Evolutionary conservation across 2,888 invertebrate species (phyloP).

Genomic region (Aporophyla lueneburgensis): DNA sequence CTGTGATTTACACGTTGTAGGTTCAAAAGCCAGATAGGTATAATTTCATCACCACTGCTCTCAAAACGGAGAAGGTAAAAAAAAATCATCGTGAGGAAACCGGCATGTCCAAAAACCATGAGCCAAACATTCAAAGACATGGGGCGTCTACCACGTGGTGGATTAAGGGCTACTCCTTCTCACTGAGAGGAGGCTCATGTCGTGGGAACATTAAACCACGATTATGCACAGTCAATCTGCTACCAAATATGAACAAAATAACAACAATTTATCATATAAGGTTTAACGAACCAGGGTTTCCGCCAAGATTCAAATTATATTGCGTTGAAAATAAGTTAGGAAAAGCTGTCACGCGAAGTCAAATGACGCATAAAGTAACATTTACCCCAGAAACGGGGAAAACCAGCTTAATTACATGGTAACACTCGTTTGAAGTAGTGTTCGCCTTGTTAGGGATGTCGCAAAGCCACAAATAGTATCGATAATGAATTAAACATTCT

Average conservation of each 20-base stretch:
- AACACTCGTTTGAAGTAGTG: slow-evolving; percentile 38
- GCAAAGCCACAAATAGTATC: slow-evolving; percentile 11
- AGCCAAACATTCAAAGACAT: too few relatives aligned
- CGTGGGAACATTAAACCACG: too few relatives aligned
- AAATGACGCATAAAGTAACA: slow-evolving; percentile 24
- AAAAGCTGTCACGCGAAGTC: not conserved
- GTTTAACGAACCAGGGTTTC: not conserved
- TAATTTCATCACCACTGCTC: too few relatives aligned
- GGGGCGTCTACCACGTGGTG: too few relatives aligned
- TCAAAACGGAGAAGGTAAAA: too few relatives aligned
- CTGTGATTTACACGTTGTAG: too few relatives aligned
- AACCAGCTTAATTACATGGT: slow-evolving; percentile 43
- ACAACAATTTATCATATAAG: not conserved
- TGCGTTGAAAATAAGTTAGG: not conserved
- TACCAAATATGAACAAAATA: not conserved
- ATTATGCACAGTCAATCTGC: not conserved
- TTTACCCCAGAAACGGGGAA: slow-evolving; percentile 54
- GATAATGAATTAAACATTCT: not conserved
- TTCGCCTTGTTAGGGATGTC: slow-evolving; percentile 2
- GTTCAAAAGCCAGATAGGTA: too few relatives aligned
- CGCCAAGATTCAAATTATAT: not conserved
- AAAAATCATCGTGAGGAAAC: too few relatives aligned
- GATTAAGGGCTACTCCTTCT: too few relatives aligned
- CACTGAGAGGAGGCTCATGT: too few relatives aligned
- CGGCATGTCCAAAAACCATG: too few relatives aligned